These are phyloP conservation scores for Paramisgurnus dabryanus DNA, from an alignment of 2,113 vertebrate genomes.

Conservation along the genomic window DNA sequence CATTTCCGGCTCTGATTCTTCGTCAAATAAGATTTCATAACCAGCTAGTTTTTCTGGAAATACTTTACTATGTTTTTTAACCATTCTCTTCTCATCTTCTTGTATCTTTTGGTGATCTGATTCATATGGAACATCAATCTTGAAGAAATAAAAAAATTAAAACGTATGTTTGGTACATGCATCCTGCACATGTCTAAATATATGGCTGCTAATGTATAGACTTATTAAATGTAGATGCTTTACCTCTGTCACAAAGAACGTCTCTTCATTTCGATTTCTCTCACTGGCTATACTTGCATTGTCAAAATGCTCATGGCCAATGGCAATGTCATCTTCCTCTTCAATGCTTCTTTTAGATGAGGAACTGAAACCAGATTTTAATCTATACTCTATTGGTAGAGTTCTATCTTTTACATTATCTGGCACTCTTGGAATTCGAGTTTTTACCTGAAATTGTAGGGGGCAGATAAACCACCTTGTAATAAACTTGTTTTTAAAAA, in stretches of 20 bases:
- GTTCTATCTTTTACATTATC: conserved; percentile 54
- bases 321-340: neutral
- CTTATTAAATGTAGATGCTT: neutral
- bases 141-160: neutral
- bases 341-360: conserved; percentile 50
- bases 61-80: conserved; percentile 43
- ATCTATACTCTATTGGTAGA: conserved; percentile 10
- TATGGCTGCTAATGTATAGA: neutral
- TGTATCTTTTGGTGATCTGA: conserved; percentile 31
- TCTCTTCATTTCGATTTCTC: conserved; percentile 51
- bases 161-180: neutral
- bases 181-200: neutral
- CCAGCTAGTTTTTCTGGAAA: conserved; percentile 60
- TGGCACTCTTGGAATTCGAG: conserved; percentile 64
- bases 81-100: conserved; percentile 31
- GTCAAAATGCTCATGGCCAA: neutral
- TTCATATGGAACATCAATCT: conserved; percentile 59
- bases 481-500: neutral
- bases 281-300: neutral
- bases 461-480: neutral
- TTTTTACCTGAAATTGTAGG: conserved; percentile 65
- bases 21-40: conserved; percentile 69
- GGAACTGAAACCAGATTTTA: conserved; percentile 48
- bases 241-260: conserved; percentile 86
- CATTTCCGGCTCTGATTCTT: conserved; percentile 64